These are phyloP conservation scores for Andricus curvator DNA, from an alignment of 2,888 invertebrate genomes.

Conservation along the genomic window DNA sequence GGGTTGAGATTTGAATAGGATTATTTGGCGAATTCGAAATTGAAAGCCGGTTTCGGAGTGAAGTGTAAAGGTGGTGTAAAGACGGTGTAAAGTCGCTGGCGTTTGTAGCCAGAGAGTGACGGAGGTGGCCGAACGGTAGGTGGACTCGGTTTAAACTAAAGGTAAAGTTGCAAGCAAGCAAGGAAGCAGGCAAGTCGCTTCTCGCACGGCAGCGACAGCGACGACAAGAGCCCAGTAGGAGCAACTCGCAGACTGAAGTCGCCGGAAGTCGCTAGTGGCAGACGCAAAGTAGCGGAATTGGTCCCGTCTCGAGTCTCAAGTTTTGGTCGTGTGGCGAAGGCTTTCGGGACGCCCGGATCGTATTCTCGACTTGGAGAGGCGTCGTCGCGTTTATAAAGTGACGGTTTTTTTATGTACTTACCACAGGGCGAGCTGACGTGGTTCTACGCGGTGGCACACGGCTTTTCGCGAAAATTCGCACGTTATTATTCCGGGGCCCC, in stretches of 20 bases:
- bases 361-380: slow-evolving; percentile 52
- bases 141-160: slow-evolving; percentile 47
- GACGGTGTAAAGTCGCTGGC: too few relatives aligned
- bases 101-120: too few relatives aligned
- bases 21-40: background rate
- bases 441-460: slow-evolving; percentile 68
- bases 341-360: slow-evolving; percentile 81
- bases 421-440: slow-evolving; percentile 83
- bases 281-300: slow-evolving; percentile 54
- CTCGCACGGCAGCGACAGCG: slow-evolving; percentile 24
- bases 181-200: slow-evolving; percentile 8
- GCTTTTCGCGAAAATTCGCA: slow-evolving; percentile 75
- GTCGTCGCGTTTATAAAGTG: slow-evolving; percentile 56
- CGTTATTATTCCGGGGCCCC: slow-evolving; percentile 70
- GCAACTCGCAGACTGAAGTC: slow-evolving; percentile 55
- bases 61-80: too few relatives aligned
- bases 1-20: background rate
- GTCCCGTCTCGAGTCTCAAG: background rate
- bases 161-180: slow-evolving; percentile 30
- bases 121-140: slow-evolving; percentile 29
- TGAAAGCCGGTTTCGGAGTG: slow-evolving; percentile 44
- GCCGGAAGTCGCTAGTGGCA: slow-evolving; percentile 72
- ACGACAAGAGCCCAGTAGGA: slow-evolving; percentile 24
- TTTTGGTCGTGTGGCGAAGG: slow-evolving; percentile 46
- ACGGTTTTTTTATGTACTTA: slow-evolving; percentile 79